Evolutionary conservation across 2,113 vertebrate species (phyloP), one percentile per base, ranked within the genome.

Genomic region (Burhinus oedicnemus): DNA sequence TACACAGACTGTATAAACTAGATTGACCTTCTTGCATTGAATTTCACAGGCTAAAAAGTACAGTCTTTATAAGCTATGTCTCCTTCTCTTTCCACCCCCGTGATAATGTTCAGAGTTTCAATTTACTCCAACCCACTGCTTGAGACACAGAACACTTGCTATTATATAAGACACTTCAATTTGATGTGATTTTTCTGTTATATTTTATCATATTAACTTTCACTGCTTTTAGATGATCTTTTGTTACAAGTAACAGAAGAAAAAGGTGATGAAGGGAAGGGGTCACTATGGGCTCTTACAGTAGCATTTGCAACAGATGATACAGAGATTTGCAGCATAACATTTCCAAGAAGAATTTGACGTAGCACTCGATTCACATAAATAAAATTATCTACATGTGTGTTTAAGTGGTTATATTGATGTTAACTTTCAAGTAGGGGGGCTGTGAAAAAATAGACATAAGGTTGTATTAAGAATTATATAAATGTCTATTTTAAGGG

Each of bases 81-180:
- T 96, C 52, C 52, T 94, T 52, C 51, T 93, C 57, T 91, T 92
- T 91, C 95, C 93, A 96, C 91, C 94, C 94, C 91, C 96, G 75
- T 87, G 36, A 79, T 93, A 93, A 95, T 8, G 44, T 91, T 93
- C 90, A 76, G 80, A 80, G 83, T 74, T 95, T 84, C 65, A 93
- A 79, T 91, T 96, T 95, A 79, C 83, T 95, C 61, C 96, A 97
- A 54, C 91, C 58, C 93, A 95, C 94, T 91, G 44, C 90, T 23
- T 78, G 55, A 92, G 87, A 92, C 42, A 51, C 27, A 57, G 94
- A 95, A 95, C 83, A 89, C 65, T 93, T 84, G 45, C 87, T 91
- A 23, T 95, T 95, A 97, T 77, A 64, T 96, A 96, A 97, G 89
- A 45, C 36, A 38, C 36, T 84, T 93, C 74, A 83, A 54, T 79